These are phyloP conservation scores for Euphydryas editha DNA, from an alignment of 2,888 invertebrate species.

Conservation along the genomic window DNA sequence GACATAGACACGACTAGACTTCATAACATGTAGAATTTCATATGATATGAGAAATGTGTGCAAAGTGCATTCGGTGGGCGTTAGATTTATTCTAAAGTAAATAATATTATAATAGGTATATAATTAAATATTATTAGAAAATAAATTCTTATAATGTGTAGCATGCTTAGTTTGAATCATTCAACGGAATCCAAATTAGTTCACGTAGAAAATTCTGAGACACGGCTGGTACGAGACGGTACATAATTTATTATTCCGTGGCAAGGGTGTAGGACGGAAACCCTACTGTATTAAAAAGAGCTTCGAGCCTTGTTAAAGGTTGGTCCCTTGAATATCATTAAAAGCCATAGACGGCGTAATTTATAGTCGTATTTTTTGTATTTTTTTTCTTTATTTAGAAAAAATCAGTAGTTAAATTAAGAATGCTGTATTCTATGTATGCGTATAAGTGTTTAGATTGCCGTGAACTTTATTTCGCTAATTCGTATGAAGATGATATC, in stretches of 20 bases:
- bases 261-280: conserved; percentile 10
- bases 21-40: too few relatives aligned
- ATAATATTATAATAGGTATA: too few relatives aligned
- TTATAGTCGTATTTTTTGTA: neutral
- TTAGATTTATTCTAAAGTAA: too few relatives aligned
- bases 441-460: too few relatives aligned
- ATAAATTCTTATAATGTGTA: too few relatives aligned
- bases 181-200: conserved; percentile 6
- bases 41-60: too few relatives aligned
- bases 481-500: too few relatives aligned
- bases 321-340: conserved; percentile 12
- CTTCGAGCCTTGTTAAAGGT: conserved; percentile 1
- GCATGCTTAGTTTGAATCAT: conserved; percentile 4
- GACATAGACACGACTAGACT: too few relatives aligned
- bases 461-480: too few relatives aligned
- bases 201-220: conserved; percentile 21
- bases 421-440: neutral
- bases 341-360: neutral
- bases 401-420: neutral
- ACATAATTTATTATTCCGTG: conserved; percentile 21
- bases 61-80: too few relatives aligned
- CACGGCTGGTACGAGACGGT: conserved; percentile 23
- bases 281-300: conserved; percentile 12
- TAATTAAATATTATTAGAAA: too few relatives aligned
- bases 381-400: too few relatives aligned